Conservation (phyloP, 2,797 vertebrate species). For the Pitangus sulphuratus region DNA sequence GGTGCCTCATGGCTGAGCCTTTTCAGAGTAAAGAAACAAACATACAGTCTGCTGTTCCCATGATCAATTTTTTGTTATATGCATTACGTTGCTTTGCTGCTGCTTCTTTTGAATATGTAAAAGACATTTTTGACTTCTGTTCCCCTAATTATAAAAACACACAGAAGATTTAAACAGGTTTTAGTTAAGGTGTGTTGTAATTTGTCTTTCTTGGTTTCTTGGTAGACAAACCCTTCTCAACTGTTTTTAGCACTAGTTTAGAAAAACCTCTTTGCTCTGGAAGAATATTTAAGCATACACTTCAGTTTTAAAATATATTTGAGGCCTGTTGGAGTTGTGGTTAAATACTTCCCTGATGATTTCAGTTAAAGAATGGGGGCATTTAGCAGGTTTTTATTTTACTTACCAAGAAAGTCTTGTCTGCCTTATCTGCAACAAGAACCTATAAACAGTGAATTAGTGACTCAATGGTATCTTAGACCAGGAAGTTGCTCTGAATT, state of each 20-base stretch:
- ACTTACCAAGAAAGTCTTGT: not conserved
- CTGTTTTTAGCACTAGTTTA: not conserved
- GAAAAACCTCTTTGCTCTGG: not conserved
- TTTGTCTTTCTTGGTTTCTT: not conserved
- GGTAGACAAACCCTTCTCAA: not conserved
- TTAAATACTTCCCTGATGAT: not conserved
- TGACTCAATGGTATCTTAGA: conserved; percentile 30
- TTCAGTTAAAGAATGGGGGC: not conserved
- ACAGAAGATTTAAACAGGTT: not conserved
- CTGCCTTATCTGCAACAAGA: not conserved
- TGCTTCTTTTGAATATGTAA: not conserved
- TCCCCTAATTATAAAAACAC: not conserved
- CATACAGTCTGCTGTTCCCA: not conserved
- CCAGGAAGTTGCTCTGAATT: conserved; percentile 13
- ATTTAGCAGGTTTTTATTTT: not conserved
- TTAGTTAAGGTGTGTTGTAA: not conserved
- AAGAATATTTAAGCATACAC: not conserved
- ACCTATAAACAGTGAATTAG: conserved; percentile 1
- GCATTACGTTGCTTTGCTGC: not conserved
- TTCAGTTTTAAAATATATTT: not conserved
- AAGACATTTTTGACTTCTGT: not conserved
- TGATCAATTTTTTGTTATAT: not conserved
- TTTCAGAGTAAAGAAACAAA: not conserved
- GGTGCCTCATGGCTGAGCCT: not conserved
- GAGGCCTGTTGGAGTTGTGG: not conserved